Base-by-base conservation (phyloP, 2,113 vertebrate genomes). In the Copsychus sechellarum region DNA sequence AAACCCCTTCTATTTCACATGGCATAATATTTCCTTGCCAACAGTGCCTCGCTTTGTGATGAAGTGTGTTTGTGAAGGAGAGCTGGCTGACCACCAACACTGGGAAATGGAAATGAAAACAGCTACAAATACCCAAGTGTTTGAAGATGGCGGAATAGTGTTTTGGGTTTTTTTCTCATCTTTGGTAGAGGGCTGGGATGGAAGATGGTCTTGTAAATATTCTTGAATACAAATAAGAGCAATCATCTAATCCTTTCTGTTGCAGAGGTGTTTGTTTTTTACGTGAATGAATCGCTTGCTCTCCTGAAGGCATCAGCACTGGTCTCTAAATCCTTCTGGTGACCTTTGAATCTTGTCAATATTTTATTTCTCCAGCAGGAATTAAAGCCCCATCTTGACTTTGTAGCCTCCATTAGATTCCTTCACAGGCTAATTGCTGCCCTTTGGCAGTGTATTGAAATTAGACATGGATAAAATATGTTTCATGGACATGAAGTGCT, bases 21-120 rank as follows among this genome's bases (percentile, higher is more conserved):
- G 34, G 12, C 8, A 9, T 51, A 19, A 8, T 84, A 62, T 29
- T 89, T 67, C 23, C n/a, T 56, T 45, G 12, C 25, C n/a, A 78
- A 12, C 0, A 4, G 9, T 70, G 11, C 33, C 33, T 80, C 1
- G 0, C 36, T 84, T 8, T 50, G 5, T 7, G 10, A 50, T 62
- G 34, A 38, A 34, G 40, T 40, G n/a, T 48, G 29, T 24, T 57
- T 69, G 15, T 67, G 64, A 79, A 38, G 45, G 42, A 77, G 34
- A 82, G 47, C 67, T 70, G 56, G 42, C 71, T 90, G 86, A 77
- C 64, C 47, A 12, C 8, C 5, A 86, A 50, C 54, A 57, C 40
- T 54, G 61, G 48, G 71, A 94, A 73, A 70, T 33, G 71, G 50
- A 72, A 81, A 65, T 62, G 25, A 80, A 38, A 91, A 64, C 33